Conservation (phyloP, 2,113 vertebrate species). For the Laterallus jamaicensis region DNA sequence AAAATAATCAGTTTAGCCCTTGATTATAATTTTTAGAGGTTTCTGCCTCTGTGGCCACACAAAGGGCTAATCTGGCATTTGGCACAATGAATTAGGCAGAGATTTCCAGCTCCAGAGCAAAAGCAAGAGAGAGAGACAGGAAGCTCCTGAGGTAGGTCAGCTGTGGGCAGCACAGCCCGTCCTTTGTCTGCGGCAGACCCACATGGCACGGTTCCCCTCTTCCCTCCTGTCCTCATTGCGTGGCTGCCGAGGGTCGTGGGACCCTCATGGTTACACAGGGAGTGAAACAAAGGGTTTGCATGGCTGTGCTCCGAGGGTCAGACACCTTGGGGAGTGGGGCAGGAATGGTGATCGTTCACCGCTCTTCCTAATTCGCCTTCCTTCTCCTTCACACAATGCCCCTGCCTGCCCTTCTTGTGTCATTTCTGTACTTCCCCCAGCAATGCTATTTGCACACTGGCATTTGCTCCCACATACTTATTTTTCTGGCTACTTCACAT, state of each 20-base stretch:
- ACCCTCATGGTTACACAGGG: neutral
- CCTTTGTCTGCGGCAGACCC: neutral
- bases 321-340: neutral
- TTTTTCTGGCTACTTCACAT: conserved; percentile 12
- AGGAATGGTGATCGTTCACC: neutral
- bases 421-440: conserved; percentile 13
- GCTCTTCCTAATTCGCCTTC: neutral
- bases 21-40: neutral
- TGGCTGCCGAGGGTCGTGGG: accelerated
- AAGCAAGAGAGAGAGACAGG: neutral
- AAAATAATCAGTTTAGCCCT: neutral
- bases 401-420: conserved; percentile 29
- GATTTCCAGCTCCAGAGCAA: conserved; percentile 1
- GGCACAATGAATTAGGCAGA: neutral
- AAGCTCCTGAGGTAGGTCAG: neutral
- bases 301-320: neutral
- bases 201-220: neutral
- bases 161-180: neutral
- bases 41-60: neutral
- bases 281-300: accelerated
- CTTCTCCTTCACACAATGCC: conserved; percentile 6
- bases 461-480: neutral
- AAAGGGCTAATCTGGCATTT: neutral
- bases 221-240: neutral
- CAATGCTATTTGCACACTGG: conserved; percentile 24